Conservation (phyloP, 2,113 vertebrate species). For the Pollachius pollachius region DNA sequence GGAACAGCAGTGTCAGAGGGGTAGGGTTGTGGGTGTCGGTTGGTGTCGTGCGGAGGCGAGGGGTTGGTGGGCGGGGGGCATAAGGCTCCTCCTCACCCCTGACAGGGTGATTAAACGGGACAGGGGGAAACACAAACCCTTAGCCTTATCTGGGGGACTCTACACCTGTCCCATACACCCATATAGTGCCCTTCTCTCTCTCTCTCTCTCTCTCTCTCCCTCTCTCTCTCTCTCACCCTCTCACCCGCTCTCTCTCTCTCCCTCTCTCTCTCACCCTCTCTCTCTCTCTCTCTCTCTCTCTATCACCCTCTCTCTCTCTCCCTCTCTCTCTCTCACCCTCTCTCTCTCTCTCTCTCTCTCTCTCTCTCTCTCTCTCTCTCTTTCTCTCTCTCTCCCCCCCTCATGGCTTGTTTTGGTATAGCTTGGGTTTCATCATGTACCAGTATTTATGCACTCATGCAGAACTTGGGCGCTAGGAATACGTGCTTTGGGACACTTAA, state of each 20-base stretch:
- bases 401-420: constrained; percentile 52
- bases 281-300: constrained; percentile 11
- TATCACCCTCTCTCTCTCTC: constrained; percentile 14
- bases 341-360: constrained; percentile 9
- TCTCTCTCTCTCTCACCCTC: constrained; percentile 14
- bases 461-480: no score
- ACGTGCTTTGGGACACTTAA: no score
- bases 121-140: background rate
- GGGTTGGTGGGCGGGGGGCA: constrained; percentile 12
- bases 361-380: constrained; percentile 15
- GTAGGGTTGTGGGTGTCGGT: constrained; percentile 1
- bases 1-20: constrained; percentile 50
- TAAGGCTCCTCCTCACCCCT: background rate
- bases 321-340: constrained; percentile 23
- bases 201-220: constrained; percentile 17
- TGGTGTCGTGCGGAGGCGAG: background rate
- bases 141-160: background rate
- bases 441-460: constrained; percentile 12
- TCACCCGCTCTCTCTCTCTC: constrained; percentile 3
- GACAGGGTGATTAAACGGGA: background rate
- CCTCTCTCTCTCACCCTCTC: background rate
- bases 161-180: background rate
- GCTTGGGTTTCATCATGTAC: constrained; percentile 8
- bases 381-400: constrained; percentile 17
- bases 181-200: background rate